phyloP scores from a whole-genome alignment of 2,113 vertebrate species.

The Phoxinus phoxinus region DNA sequence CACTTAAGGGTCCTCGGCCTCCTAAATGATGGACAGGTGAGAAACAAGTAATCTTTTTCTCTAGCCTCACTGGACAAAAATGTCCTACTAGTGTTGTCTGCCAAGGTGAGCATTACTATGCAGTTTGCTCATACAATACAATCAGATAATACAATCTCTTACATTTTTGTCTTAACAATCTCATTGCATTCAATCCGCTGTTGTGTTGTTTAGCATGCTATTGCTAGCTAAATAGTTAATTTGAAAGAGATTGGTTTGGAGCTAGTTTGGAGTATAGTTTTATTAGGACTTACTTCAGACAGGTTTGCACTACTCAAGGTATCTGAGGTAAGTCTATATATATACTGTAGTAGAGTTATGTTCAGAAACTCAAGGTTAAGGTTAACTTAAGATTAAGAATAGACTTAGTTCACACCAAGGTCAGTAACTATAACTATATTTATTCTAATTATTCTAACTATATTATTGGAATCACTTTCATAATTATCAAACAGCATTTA shows the following conservation, averaged over 20 bases:
- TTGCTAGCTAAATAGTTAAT: neutral
- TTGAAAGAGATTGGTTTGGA: neutral
- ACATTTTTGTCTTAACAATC: neutral
- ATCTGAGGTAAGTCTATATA: neutral
- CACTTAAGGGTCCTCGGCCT: slow-evolving; percentile 1
- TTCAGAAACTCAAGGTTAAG: neutral
- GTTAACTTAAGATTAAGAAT: too few relatives aligned
- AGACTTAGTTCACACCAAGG: too few relatives aligned
- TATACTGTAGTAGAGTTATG: neutral
- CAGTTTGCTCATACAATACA: too few relatives aligned
- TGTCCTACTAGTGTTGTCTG: neutral
- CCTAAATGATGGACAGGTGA: slow-evolving; percentile 55
- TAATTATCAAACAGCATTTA: too few relatives aligned
- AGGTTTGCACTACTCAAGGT: neutral
- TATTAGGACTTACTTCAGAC: neutral
- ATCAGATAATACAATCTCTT: neutral
- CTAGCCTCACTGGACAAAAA: neutral
- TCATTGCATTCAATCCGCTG: too few relatives aligned
- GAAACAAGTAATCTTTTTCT: slow-evolving; percentile 15
- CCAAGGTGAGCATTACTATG: neutral
- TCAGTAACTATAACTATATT: too few relatives aligned
- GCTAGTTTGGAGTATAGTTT: neutral
- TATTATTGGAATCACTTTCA: too few relatives aligned
- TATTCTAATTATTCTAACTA: too few relatives aligned
- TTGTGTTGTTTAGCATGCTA: too few relatives aligned